A percentile compares a stretch with the other conserved stretches of the same genome.
Conservation (phyloP, 1,140 invertebrate species). For the Rhopalosiphum padi region DNA sequence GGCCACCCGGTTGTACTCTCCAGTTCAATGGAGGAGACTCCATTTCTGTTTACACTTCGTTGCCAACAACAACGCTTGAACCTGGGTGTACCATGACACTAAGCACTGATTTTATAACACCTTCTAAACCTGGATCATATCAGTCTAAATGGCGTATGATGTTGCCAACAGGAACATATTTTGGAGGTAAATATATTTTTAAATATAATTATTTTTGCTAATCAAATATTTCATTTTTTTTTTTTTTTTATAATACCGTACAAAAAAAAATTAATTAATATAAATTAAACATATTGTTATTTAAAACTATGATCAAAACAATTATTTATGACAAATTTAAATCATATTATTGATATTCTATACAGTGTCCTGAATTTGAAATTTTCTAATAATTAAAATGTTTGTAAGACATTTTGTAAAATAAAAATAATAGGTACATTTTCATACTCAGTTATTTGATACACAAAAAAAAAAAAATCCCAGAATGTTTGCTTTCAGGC, state of each 20-base stretch:
- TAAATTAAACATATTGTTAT: not conserved
- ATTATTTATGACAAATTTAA: not conserved
- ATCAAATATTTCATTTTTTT: not conserved
- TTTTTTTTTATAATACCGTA: no score
- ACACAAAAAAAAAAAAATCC: not conserved
- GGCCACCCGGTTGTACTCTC: conserved; percentile 80
- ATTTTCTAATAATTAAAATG: not conserved
- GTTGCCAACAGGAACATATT: conserved; percentile 79
- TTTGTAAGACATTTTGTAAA: not conserved
- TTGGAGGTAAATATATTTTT: conserved; percentile 72
- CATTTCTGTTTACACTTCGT: conserved; percentile 66
- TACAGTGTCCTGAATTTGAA: not conserved
- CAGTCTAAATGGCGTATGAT: conserved; percentile 84
- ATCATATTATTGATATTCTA: not conserved
- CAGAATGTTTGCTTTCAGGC: not conserved
- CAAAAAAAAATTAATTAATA: no score
- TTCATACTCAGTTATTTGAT: not conserved
- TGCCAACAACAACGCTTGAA: conserved; percentile 70
- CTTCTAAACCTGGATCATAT: conserved; percentile 74
- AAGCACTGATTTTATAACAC: conserved; percentile 74
- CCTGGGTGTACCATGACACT: conserved; percentile 75
- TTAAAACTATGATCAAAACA: not conserved
- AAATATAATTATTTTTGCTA: not conserved
- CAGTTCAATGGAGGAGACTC: conserved; percentile 71
- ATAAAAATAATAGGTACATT: not conserved